phyloP scores from a whole-genome alignment of 2,797 vertebrate genomes.

The Siniperca undulata region DNA sequence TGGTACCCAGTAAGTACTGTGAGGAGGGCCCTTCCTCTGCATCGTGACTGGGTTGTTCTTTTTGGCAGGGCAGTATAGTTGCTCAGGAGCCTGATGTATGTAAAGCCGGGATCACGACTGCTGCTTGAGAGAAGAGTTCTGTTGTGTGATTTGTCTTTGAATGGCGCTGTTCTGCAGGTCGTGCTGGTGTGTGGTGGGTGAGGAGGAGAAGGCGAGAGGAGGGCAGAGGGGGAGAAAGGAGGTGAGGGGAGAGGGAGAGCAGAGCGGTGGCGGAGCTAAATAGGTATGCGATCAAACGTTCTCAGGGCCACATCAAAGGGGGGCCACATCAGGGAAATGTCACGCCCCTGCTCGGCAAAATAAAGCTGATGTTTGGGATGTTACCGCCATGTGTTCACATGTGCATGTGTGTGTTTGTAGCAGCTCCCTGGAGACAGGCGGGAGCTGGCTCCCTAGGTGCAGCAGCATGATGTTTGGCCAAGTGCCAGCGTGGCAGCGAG shows the following conservation, averaged over 20 bases:
- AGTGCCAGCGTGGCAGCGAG: slow-evolving; percentile 38
- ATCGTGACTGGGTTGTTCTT: slow-evolving; percentile 59
- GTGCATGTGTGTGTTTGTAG: slow-evolving; percentile 31
- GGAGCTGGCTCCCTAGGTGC: slow-evolving; percentile 38
- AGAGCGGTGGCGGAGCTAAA: slow-evolving; percentile 29
- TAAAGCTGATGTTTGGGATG: slow-evolving; percentile 22
- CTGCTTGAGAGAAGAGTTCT: slow-evolving; percentile 60
- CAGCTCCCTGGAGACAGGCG: slow-evolving; percentile 45
- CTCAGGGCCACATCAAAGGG: slow-evolving; percentile 64
- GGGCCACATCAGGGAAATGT: slow-evolving; percentile 47
- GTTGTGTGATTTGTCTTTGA: slow-evolving; percentile 63
- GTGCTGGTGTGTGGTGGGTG: slow-evolving; percentile 33
- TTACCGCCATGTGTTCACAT: slow-evolving; percentile 19
- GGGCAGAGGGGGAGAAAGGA: neutral
- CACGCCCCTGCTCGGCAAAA: slow-evolving; percentile 38
- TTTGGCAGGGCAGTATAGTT: slow-evolving; percentile 40
- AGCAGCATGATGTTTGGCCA: slow-evolving; percentile 48
- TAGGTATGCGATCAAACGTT: slow-evolving; percentile 58
- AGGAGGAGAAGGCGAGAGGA: slow-evolving; percentile 8
- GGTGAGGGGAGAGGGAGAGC: neutral
- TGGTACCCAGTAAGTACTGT: neutral
- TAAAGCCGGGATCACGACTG: slow-evolving; percentile 75
- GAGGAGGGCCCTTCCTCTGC: slow-evolving; percentile 32
- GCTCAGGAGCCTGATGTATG: slow-evolving; percentile 71
- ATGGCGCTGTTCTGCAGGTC: slow-evolving; percentile 51